Evolutionary conservation across 2,888 invertebrate genomes (phyloP).

Genomic region (Dolichopus griseipennis): DNA sequence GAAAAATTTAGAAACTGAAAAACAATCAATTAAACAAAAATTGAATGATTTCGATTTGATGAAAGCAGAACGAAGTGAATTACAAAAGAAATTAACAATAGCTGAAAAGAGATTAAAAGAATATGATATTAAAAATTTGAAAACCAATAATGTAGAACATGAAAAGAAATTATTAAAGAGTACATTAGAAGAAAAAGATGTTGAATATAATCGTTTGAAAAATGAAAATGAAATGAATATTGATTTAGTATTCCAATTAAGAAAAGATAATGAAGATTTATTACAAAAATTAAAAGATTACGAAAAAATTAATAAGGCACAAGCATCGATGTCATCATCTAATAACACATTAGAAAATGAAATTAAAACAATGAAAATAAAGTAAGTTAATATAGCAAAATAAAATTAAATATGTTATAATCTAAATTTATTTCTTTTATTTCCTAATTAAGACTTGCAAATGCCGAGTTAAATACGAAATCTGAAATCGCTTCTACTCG

Average conservation of each 20-base stretch:
- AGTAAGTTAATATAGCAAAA: slow-evolving; percentile 36
- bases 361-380: slow-evolving; percentile 57
- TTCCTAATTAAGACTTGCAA: slow-evolving; percentile 45
- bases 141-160: slow-evolving; percentile 43
- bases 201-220: slow-evolving; percentile 60
- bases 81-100: slow-evolving; percentile 33
- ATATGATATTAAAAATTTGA: slow-evolving; percentile 33
- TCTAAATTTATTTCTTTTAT: background rate
- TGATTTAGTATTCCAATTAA: slow-evolving; percentile 64
- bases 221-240: slow-evolving; percentile 58
- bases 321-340: slow-evolving; percentile 67
- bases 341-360: slow-evolving; percentile 68
- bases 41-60: slow-evolving; percentile 34
- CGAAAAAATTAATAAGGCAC: slow-evolving; percentile 73
- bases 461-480: slow-evolving; percentile 64
- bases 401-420: background rate
- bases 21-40: slow-evolving; percentile 32
- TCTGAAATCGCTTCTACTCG: slow-evolving; percentile 72
- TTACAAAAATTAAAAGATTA: slow-evolving; percentile 74
- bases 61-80: slow-evolving; percentile 35
- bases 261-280: slow-evolving; percentile 70
- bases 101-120: slow-evolving; percentile 35
- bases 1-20: slow-evolving; percentile 57
- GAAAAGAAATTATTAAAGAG: slow-evolving; percentile 62
- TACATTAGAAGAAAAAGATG: slow-evolving; percentile 63